Evolutionary conservation across 2,888 invertebrate genomes (phyloP), one percentile per base, ranked within the genome.

Genomic region (Drosophila subsilvestris): DNA sequence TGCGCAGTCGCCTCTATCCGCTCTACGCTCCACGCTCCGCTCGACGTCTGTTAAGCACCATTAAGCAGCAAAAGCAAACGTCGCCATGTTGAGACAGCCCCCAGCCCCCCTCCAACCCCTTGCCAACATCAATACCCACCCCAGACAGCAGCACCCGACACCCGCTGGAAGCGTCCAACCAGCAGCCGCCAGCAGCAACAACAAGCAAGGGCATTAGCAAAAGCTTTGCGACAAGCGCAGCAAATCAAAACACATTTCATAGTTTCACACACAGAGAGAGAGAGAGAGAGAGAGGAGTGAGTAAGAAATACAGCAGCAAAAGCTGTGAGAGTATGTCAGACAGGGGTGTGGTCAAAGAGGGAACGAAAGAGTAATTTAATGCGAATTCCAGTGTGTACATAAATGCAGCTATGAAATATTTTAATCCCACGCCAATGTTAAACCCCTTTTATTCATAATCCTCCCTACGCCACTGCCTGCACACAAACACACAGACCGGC

Each of bases 211-310:
- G 37, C 37, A 37, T n/a, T 42, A 61, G 53, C 63, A n/a, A 65
- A 74, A 76, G 87, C 81, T 74, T 84, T 87, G 81, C 37, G 69
- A 71, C 86, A 87, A 87, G 88, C 88, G 86, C 85, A 86, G 88
- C 85, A 86, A 86, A 86, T 86, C 85, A 86, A 86, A 86, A 89
- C 84, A 79, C 88, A 86, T 85, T 85, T 87, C 88, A 88, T 68
- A 77, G 74, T 71, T 79, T 66, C 69, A 70, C 68, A 53, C 32
- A n/a, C 10, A 18, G 44, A 42, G 18, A 29, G 10, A 17, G 37
- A 56, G 20, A 32, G 27, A 63, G 75, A 71, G 60, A 49, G 59
- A 67, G 55, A 67, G 17, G 37, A 65, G 5, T 25, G 17, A 50
- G 54, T 22, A 49, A 69, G 14, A 62, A 61, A 63, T 47, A 76